Evolutionary conservation across 2,888 invertebrate genomes (phyloP).

Genomic region (Lottia scabra): DNA sequence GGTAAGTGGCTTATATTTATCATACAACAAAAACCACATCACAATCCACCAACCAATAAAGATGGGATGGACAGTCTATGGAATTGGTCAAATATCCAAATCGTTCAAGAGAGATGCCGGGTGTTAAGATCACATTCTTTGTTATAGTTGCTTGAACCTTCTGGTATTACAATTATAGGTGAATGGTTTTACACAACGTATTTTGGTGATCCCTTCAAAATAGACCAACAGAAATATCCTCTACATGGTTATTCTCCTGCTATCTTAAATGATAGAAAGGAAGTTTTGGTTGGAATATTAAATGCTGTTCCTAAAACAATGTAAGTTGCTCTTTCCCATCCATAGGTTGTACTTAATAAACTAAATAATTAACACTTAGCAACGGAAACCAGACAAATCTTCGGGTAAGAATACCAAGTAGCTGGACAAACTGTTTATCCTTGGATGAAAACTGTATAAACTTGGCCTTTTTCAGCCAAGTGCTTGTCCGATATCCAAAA

Average conservation of each 20-base stretch:
- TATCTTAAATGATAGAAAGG: slow-evolving; percentile 17
- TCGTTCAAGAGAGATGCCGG: no score
- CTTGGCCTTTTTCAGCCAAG: slow-evolving; percentile 18
- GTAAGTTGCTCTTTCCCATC: slow-evolving; percentile 9
- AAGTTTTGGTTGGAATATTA: slow-evolving; percentile 22
- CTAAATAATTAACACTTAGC: no score
- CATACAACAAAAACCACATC: no score
- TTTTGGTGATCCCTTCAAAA: slow-evolving; percentile 18
- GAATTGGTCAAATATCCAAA: no score
- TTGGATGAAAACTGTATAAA: no score
- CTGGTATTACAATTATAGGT: background rate
- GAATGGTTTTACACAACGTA: slow-evolving; percentile 24
- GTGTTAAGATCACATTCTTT: no score
- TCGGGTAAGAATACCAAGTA: no score
- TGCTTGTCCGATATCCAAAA: slow-evolving; percentile 16
- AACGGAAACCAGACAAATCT: no score
- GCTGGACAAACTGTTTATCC: no score
- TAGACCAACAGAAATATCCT: slow-evolving; percentile 15
- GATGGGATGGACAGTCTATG: no score
- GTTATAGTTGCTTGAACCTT: no score
- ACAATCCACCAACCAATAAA: no score
- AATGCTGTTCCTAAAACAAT: slow-evolving; percentile 23
- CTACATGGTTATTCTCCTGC: slow-evolving; percentile 19
- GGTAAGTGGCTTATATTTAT: slow-evolving; percentile 14
- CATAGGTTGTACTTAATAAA: background rate